Evolutionary conservation across 2,888 invertebrate species (phyloP).

Genomic region (Pimpla rufipes): DNA sequence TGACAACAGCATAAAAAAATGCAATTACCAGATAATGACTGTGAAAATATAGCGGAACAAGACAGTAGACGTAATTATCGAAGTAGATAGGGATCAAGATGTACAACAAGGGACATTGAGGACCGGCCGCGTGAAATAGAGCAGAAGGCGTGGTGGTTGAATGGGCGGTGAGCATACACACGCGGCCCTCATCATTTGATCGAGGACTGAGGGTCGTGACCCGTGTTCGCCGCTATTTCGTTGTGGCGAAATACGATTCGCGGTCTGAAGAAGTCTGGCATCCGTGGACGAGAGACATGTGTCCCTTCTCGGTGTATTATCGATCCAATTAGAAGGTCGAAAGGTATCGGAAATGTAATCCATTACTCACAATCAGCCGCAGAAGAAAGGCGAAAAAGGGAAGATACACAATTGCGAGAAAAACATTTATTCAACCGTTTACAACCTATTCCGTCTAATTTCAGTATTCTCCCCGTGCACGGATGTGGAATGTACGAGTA

Average conservation of each 20-base stretch:
- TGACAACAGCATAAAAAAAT: no score
- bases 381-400: not conserved
- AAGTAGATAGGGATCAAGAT: not conserved
- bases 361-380: not conserved
- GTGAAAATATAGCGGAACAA: not conserved
- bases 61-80: not conserved
- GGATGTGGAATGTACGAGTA: not conserved
- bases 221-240: not conserved
- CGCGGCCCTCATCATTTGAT: not conserved
- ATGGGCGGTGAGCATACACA: not conserved
- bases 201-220: not conserved
- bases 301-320: constrained; percentile 20
- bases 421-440: constrained; percentile 4
- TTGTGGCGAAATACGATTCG: constrained; percentile 2
- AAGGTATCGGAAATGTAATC: not conserved
- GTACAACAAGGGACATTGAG: not conserved
- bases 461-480: not conserved
- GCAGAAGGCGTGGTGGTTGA: not conserved
- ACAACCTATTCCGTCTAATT: not conserved
- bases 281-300: constrained; percentile 9
- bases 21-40: not conserved
- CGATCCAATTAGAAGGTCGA: constrained; percentile 28
- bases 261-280: not conserved
- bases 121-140: not conserved
- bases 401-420: not conserved